A percentile compares a stretch with the other conserved stretches of the same genome.
Evolutionary conservation across 2,888 invertebrate genomes (phyloP).

Genomic region (Protodeltote pygarga): DNA sequence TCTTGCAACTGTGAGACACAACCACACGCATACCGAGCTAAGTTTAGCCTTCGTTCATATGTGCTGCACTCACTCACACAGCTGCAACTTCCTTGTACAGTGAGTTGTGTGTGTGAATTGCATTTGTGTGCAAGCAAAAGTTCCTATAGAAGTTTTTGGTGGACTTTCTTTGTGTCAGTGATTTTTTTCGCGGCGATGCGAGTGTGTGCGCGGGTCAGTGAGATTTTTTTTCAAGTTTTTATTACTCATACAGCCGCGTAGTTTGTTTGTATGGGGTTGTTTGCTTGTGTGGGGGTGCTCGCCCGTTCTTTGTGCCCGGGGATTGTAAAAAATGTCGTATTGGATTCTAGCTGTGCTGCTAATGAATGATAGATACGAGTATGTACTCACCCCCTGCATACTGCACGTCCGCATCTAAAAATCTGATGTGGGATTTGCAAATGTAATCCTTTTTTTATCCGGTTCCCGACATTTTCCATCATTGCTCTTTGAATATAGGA

Average conservation of each 20-base stretch:
- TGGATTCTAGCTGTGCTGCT: slow-evolving; percentile 85
- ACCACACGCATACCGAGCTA: slow-evolving; percentile 72
- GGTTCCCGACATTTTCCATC: slow-evolving; percentile 50
- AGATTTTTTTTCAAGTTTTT: slow-evolving; percentile 85
- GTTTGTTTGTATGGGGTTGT: slow-evolving; percentile 66
- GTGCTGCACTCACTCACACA: slow-evolving; percentile 77
- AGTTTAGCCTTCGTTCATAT: slow-evolving; percentile 77
- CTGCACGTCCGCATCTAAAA: slow-evolving; percentile 68
- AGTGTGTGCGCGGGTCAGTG: slow-evolving; percentile 82
- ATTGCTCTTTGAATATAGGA: slow-evolving; percentile 49
- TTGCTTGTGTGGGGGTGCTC: slow-evolving; percentile 71
- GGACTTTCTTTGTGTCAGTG: slow-evolving; percentile 86
- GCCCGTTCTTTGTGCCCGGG: slow-evolving; percentile 84
- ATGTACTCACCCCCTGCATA: slow-evolving; percentile 65
- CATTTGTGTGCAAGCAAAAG: slow-evolving; percentile 74
- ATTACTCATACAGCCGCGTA: slow-evolving; percentile 58
- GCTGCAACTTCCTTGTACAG: slow-evolving; percentile 63
- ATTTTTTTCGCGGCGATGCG: slow-evolving; percentile 80
- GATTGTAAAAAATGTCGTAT: slow-evolving; percentile 87
- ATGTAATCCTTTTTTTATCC: slow-evolving; percentile 55
- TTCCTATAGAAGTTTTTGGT: slow-evolving; percentile 85
- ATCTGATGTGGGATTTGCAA: slow-evolving; percentile 75
- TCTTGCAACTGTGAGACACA: slow-evolving; percentile 77
- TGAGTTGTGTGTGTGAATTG: slow-evolving; percentile 51
- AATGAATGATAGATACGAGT: slow-evolving; percentile 85